A percentile compares a stretch with the other conserved stretches of the same genome.
Evolutionary conservation across 2,888 invertebrate species (phyloP).

Genomic region (Chironomus tentans): DNA sequence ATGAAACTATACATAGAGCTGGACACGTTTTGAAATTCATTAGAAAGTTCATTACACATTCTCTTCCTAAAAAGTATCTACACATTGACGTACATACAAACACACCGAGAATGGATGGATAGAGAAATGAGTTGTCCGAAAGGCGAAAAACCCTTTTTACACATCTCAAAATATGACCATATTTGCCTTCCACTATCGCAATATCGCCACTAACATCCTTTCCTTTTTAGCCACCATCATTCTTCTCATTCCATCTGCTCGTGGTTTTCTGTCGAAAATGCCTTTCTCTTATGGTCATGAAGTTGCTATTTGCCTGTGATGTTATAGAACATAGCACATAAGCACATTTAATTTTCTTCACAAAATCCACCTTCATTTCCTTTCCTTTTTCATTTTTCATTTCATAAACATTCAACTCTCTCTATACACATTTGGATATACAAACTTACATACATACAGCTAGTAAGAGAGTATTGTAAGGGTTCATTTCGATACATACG

Average conservation of each 20-base stretch:
- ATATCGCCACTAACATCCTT: not conserved
- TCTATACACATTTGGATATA: no score
- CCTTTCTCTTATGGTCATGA: conserved; percentile 4
- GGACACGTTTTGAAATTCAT: conserved; percentile 25
- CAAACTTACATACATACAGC: not conserved
- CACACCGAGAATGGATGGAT: not conserved
- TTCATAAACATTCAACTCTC: no score
- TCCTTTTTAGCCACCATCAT: not conserved
- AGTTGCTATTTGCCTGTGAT: not conserved
- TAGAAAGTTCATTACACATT: conserved; percentile 23
- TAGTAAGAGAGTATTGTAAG: no score
- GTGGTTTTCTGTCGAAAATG: not conserved
- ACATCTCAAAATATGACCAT: not conserved
- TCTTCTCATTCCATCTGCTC: not conserved
- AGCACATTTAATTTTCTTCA: conserved; percentile 19
- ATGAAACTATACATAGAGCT: not conserved
- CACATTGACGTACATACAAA: not conserved
- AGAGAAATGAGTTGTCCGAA: not conserved
- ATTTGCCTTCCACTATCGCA: not conserved
- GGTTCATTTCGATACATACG: no score
- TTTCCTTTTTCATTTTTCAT: not conserved
- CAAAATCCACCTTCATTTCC: conserved; percentile 15
- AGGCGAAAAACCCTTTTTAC: not conserved
- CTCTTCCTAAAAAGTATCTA: not conserved
- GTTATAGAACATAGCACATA: not conserved